Evolutionary conservation across 2,113 vertebrate genomes (phyloP).

Genomic region (Passer domesticus): DNA sequence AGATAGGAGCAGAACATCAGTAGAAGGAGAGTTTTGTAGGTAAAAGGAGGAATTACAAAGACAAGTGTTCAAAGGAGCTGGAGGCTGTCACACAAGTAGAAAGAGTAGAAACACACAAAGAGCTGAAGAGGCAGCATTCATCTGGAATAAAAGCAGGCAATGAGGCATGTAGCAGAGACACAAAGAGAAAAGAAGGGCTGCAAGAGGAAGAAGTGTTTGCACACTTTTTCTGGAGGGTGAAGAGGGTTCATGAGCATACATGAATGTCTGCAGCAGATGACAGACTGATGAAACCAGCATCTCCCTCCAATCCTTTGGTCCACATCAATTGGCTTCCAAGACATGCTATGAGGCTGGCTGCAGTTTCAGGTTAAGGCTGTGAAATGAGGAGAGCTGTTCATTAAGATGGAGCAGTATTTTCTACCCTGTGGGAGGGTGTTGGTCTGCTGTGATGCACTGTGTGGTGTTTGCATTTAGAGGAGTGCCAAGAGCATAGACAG

Average conservation of each 20-base stretch:
- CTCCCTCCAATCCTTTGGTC: background rate
- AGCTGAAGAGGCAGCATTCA: background rate
- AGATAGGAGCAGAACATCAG: background rate
- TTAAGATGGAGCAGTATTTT: background rate
- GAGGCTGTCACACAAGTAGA: constrained; percentile 14
- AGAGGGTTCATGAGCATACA: background rate
- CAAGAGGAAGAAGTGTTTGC: background rate
- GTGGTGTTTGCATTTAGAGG: background rate
- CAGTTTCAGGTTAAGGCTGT: background rate
- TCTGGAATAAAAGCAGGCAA: background rate
- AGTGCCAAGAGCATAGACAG: background rate
- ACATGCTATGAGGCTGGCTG: background rate
- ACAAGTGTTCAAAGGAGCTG: background rate
- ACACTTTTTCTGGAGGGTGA: background rate
- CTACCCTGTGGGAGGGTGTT: background rate
- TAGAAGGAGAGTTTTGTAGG: background rate
- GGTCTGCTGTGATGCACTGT: background rate
- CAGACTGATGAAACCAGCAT: background rate
- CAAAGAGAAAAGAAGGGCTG: background rate
- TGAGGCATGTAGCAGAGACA: background rate
- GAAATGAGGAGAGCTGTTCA: background rate
- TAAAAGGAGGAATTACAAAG: constrained; percentile 20
- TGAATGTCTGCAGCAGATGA: background rate
- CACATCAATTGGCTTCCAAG: background rate
- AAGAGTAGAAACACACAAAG: constrained; percentile 26